Base-by-base conservation (phyloP, 2,888 invertebrate genomes). In the Globia sparganii region DNA sequence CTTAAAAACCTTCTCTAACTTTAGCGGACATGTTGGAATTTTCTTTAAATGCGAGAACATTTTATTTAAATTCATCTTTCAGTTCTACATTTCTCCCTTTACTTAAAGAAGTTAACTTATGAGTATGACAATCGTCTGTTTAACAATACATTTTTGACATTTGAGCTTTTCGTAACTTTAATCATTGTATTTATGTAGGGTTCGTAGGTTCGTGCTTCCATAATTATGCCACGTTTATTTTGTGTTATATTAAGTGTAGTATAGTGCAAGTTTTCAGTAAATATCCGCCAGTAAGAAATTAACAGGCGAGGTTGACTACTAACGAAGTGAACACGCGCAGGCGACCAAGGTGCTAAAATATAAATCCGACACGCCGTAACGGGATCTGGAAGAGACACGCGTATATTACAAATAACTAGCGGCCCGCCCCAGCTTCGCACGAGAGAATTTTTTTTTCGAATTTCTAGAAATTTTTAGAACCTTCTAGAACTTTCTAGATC, bases 311-410 rank as follows among this genome's bases (percentile, higher is more conserved):
- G 65, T 72, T 58, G 59, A 83, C 81, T 80, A 76, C 90, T 91
- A 91, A 91, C 86, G 80, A 90, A 89, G 85, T 73, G 80, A 73
- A 83, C 90, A 86, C 83, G 87, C 81, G 72, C 80, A n/a, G 62
- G 72, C 77, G 69, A 83, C 78, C 72, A 70, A 89, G 86, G 87
- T 88, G 88, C 81, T 90, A 91, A 91, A 89, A 83, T 80, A 82
- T 78, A 77, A 69, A 73, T 72, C 62, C 18, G 61, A 73, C 58
- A 65, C 46, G 9, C n/a, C 59, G 0, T 81, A 86, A 86, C 85
- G 78, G 84, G 28, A 69, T 66, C 65, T 84, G n/a, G 73, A 78
- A 73, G 56, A 62, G 70, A 78, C 71, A 8, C 34, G 8, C 34
- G 13, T 25, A 69, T 46, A 46, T 64, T 37, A 75, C 58, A 56